These are phyloP conservation scores for Meriones unguiculatus DNA, from an alignment of 2,113 vertebrate genomes.

Conservation along the genomic window DNA sequence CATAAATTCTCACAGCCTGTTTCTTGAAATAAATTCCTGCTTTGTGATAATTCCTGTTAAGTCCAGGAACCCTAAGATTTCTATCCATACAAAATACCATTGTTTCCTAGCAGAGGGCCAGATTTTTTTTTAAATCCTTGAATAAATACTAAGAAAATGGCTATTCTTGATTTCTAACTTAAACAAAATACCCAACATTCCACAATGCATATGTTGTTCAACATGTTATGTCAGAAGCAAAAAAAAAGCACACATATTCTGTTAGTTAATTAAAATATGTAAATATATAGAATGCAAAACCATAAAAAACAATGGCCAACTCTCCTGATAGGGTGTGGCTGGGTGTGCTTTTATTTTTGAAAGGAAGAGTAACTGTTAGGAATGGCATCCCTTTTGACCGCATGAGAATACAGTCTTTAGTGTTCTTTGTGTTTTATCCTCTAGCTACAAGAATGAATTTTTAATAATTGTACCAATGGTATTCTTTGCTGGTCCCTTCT, in stretches of 20 bases:
- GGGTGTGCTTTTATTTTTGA: conserved; percentile 37
- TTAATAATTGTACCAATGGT: conserved; percentile 42
- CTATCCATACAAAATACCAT: not conserved
- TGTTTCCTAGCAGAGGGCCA: not conserved
- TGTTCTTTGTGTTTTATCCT: conserved; percentile 61
- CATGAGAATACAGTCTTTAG: not conserved
- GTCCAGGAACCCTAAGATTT: not conserved
- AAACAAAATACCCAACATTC: not conserved
- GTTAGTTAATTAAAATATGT: not conserved
- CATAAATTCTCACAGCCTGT: not conserved
- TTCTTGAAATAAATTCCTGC: not conserved
- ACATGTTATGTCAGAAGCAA: not conserved
- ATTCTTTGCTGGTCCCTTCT: not conserved
- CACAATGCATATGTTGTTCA: not conserved
- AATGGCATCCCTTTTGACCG: not conserved
- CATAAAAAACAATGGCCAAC: not conserved
- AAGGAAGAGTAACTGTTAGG: not conserved
- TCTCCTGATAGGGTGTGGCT: not conserved
- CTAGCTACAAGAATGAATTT: conserved; percentile 45
- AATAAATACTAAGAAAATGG: conserved; percentile 26
- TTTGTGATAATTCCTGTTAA: conserved; percentile 46
- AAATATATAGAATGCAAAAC: not conserved
- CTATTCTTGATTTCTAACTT: not conserved
- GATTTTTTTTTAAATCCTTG: not conserved
- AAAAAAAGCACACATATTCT: not conserved